Evolutionary conservation across 2,888 invertebrate genomes (phyloP).

Genomic region (Tribolium freemani): DNA sequence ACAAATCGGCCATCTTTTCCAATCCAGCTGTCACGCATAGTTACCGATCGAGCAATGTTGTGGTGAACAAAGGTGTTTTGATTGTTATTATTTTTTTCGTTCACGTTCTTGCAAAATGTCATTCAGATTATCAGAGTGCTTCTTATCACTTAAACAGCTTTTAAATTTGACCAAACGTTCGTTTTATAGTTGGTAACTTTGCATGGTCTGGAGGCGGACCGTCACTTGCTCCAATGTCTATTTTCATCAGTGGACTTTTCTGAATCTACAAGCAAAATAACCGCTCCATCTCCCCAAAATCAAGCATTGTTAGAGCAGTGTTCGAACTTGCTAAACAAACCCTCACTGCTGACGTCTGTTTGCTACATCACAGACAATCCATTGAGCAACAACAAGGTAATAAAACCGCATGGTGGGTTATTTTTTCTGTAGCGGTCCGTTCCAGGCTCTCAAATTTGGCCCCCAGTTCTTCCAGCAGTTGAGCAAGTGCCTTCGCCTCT

Average conservation of each 20-base stretch:
- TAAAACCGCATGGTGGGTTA: background rate
- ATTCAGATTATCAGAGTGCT: constrained; percentile 43
- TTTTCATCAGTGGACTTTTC: constrained; percentile 91
- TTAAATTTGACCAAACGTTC: constrained; percentile 51
- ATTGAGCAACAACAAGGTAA: constrained; percentile 80
- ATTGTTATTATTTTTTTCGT: constrained; percentile 56
- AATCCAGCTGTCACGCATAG: constrained; percentile 40
- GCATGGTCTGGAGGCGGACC: constrained; percentile 97
- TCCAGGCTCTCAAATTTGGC: constrained; percentile 83
- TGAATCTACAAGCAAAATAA: constrained; percentile 74
- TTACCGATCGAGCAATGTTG: constrained; percentile 57
- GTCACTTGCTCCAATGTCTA: constrained; percentile 95
- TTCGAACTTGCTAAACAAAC: constrained; percentile 84
- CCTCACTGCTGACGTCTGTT: constrained; percentile 88
- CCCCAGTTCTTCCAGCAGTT: constrained; percentile 86
- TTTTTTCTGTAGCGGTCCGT: constrained; percentile 42
- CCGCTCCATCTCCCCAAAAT: constrained; percentile 74
- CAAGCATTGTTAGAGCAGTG: constrained; percentile 86
- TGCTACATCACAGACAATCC: constrained; percentile 91
- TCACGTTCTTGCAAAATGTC: constrained; percentile 49
- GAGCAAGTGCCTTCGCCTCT: constrained; percentile 87
- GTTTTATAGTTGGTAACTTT: constrained; percentile 83
- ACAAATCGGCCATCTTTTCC: constrained; percentile 59
- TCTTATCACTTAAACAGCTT: constrained; percentile 9
- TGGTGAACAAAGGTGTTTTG: constrained; percentile 64